phyloP scores from a whole-genome alignment of 1,140 invertebrate genomes.

The Eumaeus atala region DNA sequence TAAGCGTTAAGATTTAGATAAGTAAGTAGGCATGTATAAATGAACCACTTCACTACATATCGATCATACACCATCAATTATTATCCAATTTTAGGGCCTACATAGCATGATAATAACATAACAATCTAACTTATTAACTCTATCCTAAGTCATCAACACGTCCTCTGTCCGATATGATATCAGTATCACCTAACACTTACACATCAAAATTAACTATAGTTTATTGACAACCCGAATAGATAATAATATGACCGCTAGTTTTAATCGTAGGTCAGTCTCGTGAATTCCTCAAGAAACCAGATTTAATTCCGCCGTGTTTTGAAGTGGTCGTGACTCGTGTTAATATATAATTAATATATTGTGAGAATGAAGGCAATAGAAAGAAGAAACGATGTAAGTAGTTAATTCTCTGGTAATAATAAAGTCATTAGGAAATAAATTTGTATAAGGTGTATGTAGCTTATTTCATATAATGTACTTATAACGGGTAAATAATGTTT shows the following conservation, averaged over 20 bases:
- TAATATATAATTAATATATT: slow-evolving; percentile 13
- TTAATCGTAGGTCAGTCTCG: slow-evolving; percentile 18
- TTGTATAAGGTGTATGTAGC: too few species aligned
- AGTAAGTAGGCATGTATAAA: too few species aligned
- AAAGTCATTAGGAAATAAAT: too few species aligned
- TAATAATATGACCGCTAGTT: slow-evolving; percentile 24
- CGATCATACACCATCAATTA: too few species aligned
- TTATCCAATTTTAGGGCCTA: too few species aligned
- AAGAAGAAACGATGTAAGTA: slow-evolving; percentile 23
- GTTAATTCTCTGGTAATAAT: neutral
- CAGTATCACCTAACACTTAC: slow-evolving; percentile 6
- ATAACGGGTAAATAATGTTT: too few species aligned
- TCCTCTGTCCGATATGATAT: slow-evolving; percentile 5
- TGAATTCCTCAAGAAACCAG: slow-evolving; percentile 18
- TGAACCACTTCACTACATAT: too few species aligned
- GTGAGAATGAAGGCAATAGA: slow-evolving; percentile 28
- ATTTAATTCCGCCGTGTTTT: slow-evolving; percentile 15
- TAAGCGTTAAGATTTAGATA: too few species aligned
- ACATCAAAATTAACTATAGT: slow-evolving; percentile 24
- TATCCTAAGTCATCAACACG: too few species aligned
- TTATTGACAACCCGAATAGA: slow-evolving; percentile 44
- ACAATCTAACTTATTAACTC: too few species aligned
- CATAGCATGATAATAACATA: too few species aligned
- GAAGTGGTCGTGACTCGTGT: slow-evolving; percentile 18
- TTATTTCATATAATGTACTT: too few species aligned